Percentiles rank a stretch among this genome's conserved stretches.
These are phyloP conservation scores for Acanthisitta chloris DNA, from an alignment of 2,113 vertebrate species.

Conservation along the genomic window DNA sequence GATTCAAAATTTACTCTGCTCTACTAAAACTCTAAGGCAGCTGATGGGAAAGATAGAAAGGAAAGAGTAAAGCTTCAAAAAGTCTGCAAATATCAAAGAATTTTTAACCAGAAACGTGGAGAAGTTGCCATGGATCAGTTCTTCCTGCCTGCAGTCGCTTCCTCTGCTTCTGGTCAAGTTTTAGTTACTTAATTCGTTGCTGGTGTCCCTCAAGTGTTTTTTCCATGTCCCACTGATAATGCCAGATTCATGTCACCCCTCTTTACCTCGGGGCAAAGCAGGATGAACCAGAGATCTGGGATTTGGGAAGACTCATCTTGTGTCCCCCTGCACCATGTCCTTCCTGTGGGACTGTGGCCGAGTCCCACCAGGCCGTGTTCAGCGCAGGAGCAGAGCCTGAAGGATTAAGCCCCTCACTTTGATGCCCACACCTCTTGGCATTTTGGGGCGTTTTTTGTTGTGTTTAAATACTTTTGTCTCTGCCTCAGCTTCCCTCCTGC, in stretches of 20 bases:
- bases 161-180: not conserved
- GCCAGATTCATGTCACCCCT: not conserved
- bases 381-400: rapidly evolving
- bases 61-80: not conserved
- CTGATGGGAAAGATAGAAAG: not conserved
- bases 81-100: not conserved
- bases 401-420: not conserved
- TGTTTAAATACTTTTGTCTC: not conserved
- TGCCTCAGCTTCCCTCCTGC: not conserved
- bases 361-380: not conserved
- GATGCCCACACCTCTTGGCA: rapidly evolving
- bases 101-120: not conserved
- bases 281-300: not conserved
- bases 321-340: not conserved
- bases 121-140: not conserved
- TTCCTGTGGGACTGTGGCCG: not conserved
- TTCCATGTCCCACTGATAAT: not conserved
- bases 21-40: not conserved
- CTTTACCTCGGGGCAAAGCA: not conserved
- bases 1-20: not conserved
- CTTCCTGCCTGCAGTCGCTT: not conserved
- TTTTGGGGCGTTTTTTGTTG: not conserved
- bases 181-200: not conserved
- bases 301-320: not conserved
- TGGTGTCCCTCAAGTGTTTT: slow-evolving; percentile 5